A percentile compares a stretch with the other conserved stretches of the same genome.
phyloP scores from a whole-genome alignment of 2,113 vertebrate species.

The Typhlomys cinereus region DNA sequence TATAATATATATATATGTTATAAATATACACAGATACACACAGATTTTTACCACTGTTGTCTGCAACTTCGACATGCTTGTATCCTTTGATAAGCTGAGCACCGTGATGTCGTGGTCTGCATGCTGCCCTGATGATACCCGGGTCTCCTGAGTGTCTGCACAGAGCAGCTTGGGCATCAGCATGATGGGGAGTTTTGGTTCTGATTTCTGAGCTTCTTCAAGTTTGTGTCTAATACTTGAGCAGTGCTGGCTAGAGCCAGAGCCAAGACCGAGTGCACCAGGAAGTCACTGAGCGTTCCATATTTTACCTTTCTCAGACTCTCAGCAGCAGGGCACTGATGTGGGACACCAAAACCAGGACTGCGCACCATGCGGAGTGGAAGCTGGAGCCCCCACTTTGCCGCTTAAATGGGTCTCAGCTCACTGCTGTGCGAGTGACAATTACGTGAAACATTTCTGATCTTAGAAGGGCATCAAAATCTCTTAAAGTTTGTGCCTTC shows the following conservation, averaged over 20 bases:
- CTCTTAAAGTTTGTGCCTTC: neutral
- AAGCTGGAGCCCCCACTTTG: neutral
- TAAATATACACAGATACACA: neutral
- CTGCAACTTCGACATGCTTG: neutral
- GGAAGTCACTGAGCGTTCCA: neutral
- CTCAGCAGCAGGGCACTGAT: neutral
- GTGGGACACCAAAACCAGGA: neutral
- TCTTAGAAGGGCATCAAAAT: neutral
- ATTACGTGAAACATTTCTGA: constrained; percentile 15
- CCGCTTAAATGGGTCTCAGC: neutral
- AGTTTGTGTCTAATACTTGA: neutral
- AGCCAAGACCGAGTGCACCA: neutral
- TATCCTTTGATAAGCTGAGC: neutral
- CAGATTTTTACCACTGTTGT: neutral
- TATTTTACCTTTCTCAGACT: neutral
- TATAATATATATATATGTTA: neutral
- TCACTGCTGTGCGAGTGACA: neutral
- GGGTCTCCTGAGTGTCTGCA: neutral
- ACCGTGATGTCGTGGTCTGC: neutral
- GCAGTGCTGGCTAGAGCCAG: neutral
- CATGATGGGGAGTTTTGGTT: neutral
- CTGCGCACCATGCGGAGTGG: neutral
- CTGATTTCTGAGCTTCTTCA: neutral
- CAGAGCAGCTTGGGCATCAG: neutral
- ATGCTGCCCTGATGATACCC: rapidly evolving